Conservation (phyloP, 2,888 invertebrate genomes). For the Dromius quadrimaculatus region DNA sequence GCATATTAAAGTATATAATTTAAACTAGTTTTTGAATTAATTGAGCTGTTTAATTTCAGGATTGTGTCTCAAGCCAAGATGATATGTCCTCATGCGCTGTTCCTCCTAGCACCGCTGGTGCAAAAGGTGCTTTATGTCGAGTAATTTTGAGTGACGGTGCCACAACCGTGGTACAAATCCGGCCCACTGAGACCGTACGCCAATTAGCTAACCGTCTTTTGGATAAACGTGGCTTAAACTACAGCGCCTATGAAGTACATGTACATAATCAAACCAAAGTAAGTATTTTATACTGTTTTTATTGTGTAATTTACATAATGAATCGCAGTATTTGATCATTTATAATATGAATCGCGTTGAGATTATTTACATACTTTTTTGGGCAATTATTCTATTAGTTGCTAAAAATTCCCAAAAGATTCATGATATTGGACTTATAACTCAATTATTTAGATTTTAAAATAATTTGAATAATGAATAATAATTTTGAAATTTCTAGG, state of each 20-base stretch:
- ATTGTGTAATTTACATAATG: background rate
- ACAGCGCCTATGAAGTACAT: conserved; percentile 86
- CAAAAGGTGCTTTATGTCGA: conserved; percentile 75
- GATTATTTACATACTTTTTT: too few relatives aligned
- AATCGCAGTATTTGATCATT: conserved; percentile 37
- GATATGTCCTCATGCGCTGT: conserved; percentile 52
- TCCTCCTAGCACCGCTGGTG: conserved; percentile 22
- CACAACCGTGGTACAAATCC: conserved; percentile 91
- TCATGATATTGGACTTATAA: too few relatives aligned
- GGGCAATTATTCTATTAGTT: too few relatives aligned
- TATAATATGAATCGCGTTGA: too few relatives aligned
- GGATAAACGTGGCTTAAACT: conserved; percentile 84
- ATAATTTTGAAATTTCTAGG: too few relatives aligned
- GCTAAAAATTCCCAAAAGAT: too few relatives aligned
- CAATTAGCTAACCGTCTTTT: conserved; percentile 84
- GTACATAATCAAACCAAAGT: conserved; percentile 68
- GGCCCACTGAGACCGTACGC: conserved; percentile 80
- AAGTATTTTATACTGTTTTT: conserved; percentile 53
- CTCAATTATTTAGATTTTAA: too few relatives aligned
- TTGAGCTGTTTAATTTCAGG: too few relatives aligned
- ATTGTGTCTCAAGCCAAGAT: conserved; percentile 58
- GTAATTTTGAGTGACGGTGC: conserved; percentile 92
- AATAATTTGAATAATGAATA: too few relatives aligned
- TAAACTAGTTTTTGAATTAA: too few relatives aligned
- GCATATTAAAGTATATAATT: too few relatives aligned